Evolutionary conservation across 2,888 invertebrate genomes (phyloP).

Genomic region (Griposia aprilina): DNA sequence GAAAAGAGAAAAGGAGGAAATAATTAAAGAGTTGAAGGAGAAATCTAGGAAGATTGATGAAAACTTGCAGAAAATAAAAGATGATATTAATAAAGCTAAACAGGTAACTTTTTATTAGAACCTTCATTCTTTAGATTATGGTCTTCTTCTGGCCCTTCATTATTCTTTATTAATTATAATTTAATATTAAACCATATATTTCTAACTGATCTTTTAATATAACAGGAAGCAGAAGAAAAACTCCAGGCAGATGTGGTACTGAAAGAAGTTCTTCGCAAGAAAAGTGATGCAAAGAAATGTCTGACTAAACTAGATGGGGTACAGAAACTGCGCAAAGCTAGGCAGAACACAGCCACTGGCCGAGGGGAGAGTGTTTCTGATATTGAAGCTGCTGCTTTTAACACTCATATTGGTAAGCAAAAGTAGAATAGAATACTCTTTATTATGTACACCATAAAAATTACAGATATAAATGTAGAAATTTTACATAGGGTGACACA

Average conservation of each 20-base stretch:
- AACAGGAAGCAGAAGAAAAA: constrained; percentile 92
- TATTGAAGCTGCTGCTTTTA: constrained; percentile 90
- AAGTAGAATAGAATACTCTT: too few species aligned
- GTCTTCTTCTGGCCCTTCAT: not conserved
- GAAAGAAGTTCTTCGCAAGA: constrained; percentile 93
- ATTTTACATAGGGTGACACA: too few species aligned
- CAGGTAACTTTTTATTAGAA: constrained; percentile 82
- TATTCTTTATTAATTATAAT: not conserved
- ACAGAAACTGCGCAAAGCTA: constrained; percentile 91
- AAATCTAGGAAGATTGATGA: constrained; percentile 92
- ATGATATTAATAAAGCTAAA: constrained; percentile 91
- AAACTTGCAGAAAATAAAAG: constrained; percentile 92
- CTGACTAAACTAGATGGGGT: constrained; percentile 92
- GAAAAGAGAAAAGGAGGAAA: constrained; percentile 81
- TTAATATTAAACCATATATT: not conserved
- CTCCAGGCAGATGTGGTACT: constrained; percentile 93
- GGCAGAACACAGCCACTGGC: constrained; percentile 91
- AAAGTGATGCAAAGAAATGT: constrained; percentile 92
- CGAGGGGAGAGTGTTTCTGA: constrained; percentile 91
- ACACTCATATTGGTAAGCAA: constrained; percentile 90
- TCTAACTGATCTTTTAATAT: not conserved
- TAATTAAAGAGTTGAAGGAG: constrained; percentile 83
- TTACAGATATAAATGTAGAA: too few species aligned
- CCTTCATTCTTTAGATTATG: not conserved
- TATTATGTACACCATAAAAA: too few species aligned